Base-by-base conservation (phyloP, 2,113 vertebrate genomes). In the Gnathochromis pfefferi region DNA sequence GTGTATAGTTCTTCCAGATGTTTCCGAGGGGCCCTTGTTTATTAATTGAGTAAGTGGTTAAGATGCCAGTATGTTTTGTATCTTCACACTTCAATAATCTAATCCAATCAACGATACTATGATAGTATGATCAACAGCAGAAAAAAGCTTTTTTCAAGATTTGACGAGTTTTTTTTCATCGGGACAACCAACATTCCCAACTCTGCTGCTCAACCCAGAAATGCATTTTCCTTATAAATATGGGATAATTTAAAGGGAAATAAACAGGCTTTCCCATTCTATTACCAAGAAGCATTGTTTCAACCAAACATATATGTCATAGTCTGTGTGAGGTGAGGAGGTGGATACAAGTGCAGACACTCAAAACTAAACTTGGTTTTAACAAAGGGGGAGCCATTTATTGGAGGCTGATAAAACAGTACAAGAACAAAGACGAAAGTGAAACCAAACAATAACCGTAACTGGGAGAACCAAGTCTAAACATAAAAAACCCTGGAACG, bases 111-210 rank as follows among this genome's bases (percentile, higher is more conserved):
- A 65, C 3, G 0, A 35, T 65, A 35, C 31, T n/a, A 65, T 35
- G 31, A 35, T 65, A 65, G 4, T 35, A 35, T 65, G 17, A 35
- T 65, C 31, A 65, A 12, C 31, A 19, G 1, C 17, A 35, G 60
- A 35, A 65, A 65, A n/a, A 65, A 3, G 17, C 0, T n/a, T 63
- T 63, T 7, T 63, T 35, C 31, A 63, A 19, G 28, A 60, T 33
- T 60, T 0, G 2, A 19, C 0, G 2, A 19, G 58, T n/a, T 63
- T 35, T 60, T 60, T n/a, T 35, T 6, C 31, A 35, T 65, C 6
- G 17, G 31, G 3, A n/a, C 60, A 65, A 65, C 6, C 17, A n/a
- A 65, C 31, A 65, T 65, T 35, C 17, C 60, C 60, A 65, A 2
- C 10, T 65, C 10, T 7, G 31, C 2, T 38, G 10, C 17, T 38